Percentiles rank a stretch among this genome's conserved stretches.
Conservation (phyloP, 2,888 invertebrate species). For the Margaritifera margaritifera region DNA sequence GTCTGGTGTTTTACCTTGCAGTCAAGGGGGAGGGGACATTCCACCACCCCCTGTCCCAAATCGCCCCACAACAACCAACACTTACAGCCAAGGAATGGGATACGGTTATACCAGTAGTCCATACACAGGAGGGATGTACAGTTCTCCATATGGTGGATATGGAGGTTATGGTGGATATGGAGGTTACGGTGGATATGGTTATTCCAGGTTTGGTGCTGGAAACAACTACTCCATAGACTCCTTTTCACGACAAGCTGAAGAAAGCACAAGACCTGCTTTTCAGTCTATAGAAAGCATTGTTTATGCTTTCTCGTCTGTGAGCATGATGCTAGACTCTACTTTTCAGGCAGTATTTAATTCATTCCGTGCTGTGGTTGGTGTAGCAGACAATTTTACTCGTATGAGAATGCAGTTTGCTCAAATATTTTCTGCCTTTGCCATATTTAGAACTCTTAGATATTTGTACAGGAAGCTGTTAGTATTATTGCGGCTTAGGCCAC, state of each 20-base stretch:
- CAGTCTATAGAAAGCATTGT: conserved; percentile 95
- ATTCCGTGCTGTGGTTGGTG: conserved; percentile 94
- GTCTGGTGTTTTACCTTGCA: conserved; percentile 15
- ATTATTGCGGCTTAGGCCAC: conserved; percentile 75
- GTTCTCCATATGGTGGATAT: conserved; percentile 41
- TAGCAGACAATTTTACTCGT: conserved; percentile 94
- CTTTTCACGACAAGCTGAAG: conserved; percentile 90
- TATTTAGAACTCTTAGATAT: conserved; percentile 87
- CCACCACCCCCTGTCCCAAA: conserved; percentile 50
- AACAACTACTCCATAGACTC: conserved; percentile 41
- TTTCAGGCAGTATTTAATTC: conserved; percentile 96
- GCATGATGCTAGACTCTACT: conserved; percentile 97
- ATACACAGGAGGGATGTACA: conserved; percentile 35
- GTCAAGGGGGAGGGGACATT: conserved; percentile 30
- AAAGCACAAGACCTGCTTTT: conserved; percentile 92
- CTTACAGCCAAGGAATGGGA: conserved; percentile 22
- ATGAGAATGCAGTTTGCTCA: conserved; percentile 88
- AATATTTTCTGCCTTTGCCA: conserved; percentile 89
- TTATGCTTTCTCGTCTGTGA: conserved; percentile 91
- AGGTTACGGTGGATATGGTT: conserved; percentile 41
- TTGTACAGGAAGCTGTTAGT: conserved; percentile 84
- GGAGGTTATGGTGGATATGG: conserved; percentile 31
- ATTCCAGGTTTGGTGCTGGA: conserved; percentile 48
- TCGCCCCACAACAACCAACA: conserved; percentile 32
- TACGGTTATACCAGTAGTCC: conserved; percentile 16